Base-by-base conservation (phyloP, 2,113 vertebrate species). In the Mirza zaza region DNA sequence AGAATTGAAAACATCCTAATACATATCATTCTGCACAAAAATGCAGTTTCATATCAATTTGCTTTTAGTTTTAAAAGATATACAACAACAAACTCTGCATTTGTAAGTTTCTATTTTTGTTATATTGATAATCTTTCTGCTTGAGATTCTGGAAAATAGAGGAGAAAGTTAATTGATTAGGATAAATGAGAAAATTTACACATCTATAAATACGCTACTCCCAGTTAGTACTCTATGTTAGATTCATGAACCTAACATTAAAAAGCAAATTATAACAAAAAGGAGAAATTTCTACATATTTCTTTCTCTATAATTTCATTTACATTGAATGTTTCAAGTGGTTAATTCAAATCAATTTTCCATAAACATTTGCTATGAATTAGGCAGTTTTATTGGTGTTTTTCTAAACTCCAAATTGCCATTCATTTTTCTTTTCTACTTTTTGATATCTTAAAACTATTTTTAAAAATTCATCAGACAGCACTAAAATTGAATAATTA, bases 121-220 rank as follows among this genome's bases (percentile, higher is more conserved):
- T 63, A 23, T 12, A 9, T 39, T 39, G 8, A 1, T 70, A 70
- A 39, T 70, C 50, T 85, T 14, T 87, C 11, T 95, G 55, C 0
- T 21, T 39, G 0, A 80, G 86, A 77, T 0, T 84, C 29, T 48
- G 4, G 3, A 82, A 83, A 89, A 61, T 29, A 88, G 14, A 42
- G 17, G 77, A 20, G 27, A 92, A 97, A 84, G 50, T 39, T 68
- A 7, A 80, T 36, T 83, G 39, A 11, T 29, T 67, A 55, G 14
- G 42, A 96, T 84, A 81, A 88, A 61, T 52, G 48, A 84, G 36
- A 84, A 39, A 89, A 97, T 96, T 92, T 91, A 65, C 7, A 95
- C 65, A 39, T 55, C 83, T 32, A 82, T 55, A 90, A 97, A 84
- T 34, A 90, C 65, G 81, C 34, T 36, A 57, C 80, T 94, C 70